Evolutionary conservation across 2,113 vertebrate genomes (phyloP).

Genomic region (Hystrix brachyura): DNA sequence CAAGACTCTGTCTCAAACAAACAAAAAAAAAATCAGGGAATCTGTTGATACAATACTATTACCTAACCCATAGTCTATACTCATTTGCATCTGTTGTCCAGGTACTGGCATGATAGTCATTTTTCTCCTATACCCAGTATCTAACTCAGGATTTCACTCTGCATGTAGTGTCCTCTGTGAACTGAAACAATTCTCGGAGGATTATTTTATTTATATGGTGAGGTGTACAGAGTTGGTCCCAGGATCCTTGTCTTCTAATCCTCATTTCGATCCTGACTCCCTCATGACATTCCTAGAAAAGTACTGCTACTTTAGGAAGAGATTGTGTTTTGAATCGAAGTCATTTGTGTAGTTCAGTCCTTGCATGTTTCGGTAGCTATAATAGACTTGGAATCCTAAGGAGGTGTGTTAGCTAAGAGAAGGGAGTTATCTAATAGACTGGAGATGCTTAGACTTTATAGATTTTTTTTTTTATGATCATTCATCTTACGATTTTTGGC

Average conservation of each 20-base stretch:
- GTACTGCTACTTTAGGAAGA: not conserved
- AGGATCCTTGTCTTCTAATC: not conserved
- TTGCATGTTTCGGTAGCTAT: not conserved
- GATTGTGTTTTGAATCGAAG: constrained; percentile 7
- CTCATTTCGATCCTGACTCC: not conserved
- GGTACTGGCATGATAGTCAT: not conserved
- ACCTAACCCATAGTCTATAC: not conserved
- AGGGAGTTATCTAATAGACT: not conserved
- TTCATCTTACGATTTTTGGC: not conserved
- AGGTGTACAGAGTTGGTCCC: not conserved
- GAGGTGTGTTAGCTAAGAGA: not conserved
- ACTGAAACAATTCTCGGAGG: constrained; percentile 10
- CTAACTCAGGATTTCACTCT: not conserved
- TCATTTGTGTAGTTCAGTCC: not conserved
- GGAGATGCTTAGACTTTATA: not conserved
- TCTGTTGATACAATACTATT: not conserved
- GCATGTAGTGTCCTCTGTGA: not conserved
- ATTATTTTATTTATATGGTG: not conserved
- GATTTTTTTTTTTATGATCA: not conserved
- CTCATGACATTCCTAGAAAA: not conserved
- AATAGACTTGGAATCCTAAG: not conserved
- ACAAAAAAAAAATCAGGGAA: not conserved
- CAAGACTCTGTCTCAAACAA: not conserved
- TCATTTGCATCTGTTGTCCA: not conserved
- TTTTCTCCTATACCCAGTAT: not conserved